These are phyloP conservation scores for Tiliacea citrago DNA, from an alignment of 2,888 invertebrate species.

Conservation along the genomic window DNA sequence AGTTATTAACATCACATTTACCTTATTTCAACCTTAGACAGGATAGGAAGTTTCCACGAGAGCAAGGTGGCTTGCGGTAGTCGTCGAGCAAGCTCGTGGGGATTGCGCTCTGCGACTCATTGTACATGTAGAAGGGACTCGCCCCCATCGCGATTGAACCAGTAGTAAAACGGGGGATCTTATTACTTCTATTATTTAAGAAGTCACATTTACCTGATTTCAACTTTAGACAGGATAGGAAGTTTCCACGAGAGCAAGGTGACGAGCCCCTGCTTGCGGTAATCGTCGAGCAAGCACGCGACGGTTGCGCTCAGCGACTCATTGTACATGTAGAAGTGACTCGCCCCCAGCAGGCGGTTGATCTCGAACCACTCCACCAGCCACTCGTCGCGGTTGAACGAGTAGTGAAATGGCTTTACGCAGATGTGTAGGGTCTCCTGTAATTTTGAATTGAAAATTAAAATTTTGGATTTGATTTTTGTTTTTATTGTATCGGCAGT, in stretches of 20 bases:
- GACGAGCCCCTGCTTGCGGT: constrained; percentile 92
- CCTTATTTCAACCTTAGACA: too few relatives aligned
- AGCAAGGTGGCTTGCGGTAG: too few relatives aligned
- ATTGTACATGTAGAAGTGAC: constrained; percentile 97
- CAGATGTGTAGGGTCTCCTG: constrained; percentile 94
- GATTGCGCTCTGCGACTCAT: too few relatives aligned
- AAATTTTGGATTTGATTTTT: background rate
- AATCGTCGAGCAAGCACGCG: constrained; percentile 94
- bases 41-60: too few relatives aligned
- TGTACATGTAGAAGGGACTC: too few relatives aligned
- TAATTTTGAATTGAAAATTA: constrained; percentile 57
- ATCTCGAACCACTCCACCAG: constrained; percentile 97
- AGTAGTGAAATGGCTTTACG: constrained; percentile 97
- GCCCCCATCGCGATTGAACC: too few relatives aligned
- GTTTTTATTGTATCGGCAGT: background rate
- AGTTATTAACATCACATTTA: too few relatives aligned
- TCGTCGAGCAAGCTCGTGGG: too few relatives aligned
- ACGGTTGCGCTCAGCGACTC: constrained; percentile 95
- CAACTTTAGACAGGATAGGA: constrained; percentile 96
- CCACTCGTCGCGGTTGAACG: constrained; percentile 95
- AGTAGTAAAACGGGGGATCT: too few relatives aligned
- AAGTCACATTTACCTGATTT: constrained; percentile 91
- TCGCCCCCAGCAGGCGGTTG: constrained; percentile 95
- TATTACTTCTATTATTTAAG: background rate
- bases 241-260: constrained; percentile 96